A percentile compares a stretch with the other conserved stretches of the same genome.
Evolutionary conservation across 2,888 invertebrate species (phyloP).

Genomic region (Lacanobia oleracea): DNA sequence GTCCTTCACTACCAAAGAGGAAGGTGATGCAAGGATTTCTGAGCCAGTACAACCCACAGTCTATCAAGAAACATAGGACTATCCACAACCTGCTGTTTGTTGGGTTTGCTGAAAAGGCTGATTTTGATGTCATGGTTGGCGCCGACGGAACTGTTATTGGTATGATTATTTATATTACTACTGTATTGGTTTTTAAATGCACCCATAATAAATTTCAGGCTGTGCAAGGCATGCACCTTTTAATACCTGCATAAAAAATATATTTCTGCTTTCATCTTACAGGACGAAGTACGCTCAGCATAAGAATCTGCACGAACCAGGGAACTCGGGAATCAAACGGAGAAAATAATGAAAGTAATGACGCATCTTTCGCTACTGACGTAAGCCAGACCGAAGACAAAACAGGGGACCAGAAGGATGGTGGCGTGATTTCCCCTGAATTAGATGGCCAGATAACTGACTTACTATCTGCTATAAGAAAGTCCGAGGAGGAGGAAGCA

Average conservation of each 20-base stretch:
- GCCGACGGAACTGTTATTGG: slow-evolving; percentile 77
- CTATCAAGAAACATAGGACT: slow-evolving; percentile 81
- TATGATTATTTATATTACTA: slow-evolving; percentile 61
- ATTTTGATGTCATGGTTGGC: slow-evolving; percentile 74
- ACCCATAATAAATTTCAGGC: too few species aligned
- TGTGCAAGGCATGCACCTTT: too few species aligned
- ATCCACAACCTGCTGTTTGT: slow-evolving; percentile 81
- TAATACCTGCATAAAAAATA: not conserved
- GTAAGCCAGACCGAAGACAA: slow-evolving; percentile 1
- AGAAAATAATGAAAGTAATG: slow-evolving; percentile 37
- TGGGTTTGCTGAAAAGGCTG: slow-evolving; percentile 75
- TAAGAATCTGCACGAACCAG: slow-evolving; percentile 71
- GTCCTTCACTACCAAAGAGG: slow-evolving; percentile 78
- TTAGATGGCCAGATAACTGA: slow-evolving; percentile 79
- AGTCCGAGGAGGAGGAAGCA: slow-evolving; percentile 64
- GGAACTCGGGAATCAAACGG: slow-evolving; percentile 26
- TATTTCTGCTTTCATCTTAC: slow-evolving; percentile 34
- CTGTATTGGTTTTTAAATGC: too few species aligned
- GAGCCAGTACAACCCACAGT: slow-evolving; percentile 74
- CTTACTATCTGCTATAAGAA: slow-evolving; percentile 75
- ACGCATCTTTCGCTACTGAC: slow-evolving; percentile 7
- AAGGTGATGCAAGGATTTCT: slow-evolving; percentile 80
- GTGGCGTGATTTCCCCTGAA: slow-evolving; percentile 50
- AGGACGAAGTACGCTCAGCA: slow-evolving; percentile 74
- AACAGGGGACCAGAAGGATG: slow-evolving; percentile 24